Conservation (phyloP, 2,113 vertebrate genomes). For the Chionis minor region DNA sequence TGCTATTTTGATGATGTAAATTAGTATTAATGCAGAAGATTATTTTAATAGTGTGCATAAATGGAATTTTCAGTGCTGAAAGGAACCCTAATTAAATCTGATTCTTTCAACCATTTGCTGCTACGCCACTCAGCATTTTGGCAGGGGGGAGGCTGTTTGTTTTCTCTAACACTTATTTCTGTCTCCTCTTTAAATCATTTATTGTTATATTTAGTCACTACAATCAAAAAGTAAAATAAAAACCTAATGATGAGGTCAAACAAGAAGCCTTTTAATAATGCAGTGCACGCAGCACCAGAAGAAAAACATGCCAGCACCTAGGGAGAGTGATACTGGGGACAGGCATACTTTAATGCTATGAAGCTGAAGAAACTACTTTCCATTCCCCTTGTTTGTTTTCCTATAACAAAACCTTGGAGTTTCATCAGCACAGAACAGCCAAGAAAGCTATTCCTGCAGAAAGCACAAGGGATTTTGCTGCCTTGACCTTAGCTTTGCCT, state of each 20-base stretch:
- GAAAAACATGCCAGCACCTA: conserved; percentile 17
- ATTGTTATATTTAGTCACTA: conserved; percentile 67
- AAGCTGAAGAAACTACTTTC: neutral
- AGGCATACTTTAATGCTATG: neutral
- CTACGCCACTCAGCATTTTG: conserved; percentile 32
- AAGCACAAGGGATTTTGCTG: neutral
- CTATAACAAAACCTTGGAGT: neutral
- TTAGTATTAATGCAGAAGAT: conserved; percentile 69
- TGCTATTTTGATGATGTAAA: conserved; percentile 70
- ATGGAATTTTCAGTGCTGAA: conserved; percentile 59
- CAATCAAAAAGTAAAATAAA: conserved; percentile 56
- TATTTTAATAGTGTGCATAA: conserved; percentile 67
- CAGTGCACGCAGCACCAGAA: neutral
- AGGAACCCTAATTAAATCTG: conserved; percentile 63
- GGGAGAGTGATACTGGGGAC: conserved; percentile 23
- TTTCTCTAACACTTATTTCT: conserved; percentile 54
- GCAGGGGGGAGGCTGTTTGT: conserved; percentile 51
- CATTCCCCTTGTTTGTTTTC: neutral
- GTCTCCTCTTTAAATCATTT: conserved; percentile 59
- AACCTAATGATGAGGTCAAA: conserved; percentile 58
- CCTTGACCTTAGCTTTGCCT: neutral
- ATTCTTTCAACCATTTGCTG: conserved; percentile 49
- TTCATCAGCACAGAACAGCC: neutral
- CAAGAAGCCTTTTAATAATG: conserved; percentile 49
- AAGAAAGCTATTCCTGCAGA: neutral